Percentiles rank a stretch among this genome's conserved stretches.
phyloP scores from a whole-genome alignment of 30 jellyfish, hydroid and myxozoan species.

The Clytia hemisphaerica region DNA sequence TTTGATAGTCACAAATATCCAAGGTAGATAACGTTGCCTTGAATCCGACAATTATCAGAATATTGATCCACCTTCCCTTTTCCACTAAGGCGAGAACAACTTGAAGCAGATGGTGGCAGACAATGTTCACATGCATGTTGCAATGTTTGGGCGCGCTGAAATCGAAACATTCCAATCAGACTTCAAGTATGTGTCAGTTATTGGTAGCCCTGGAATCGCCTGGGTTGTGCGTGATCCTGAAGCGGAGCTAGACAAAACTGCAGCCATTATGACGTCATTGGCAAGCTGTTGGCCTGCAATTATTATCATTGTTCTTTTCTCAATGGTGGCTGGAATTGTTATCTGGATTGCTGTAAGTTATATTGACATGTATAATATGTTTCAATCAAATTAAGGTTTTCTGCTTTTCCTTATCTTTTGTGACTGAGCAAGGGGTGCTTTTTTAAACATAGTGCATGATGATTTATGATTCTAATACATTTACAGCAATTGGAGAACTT shows the following conservation, averaged over 20 bases:
- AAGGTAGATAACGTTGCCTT: no score
- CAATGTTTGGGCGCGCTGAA: constrained; percentile 36
- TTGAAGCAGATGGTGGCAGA: constrained; percentile 21
- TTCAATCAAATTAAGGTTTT: no score
- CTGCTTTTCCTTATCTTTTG: no score
- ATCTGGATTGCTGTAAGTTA: constrained; percentile 59
- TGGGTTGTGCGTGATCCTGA: constrained; percentile 28
- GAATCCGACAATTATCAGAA: no score
- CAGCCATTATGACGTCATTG: constrained; percentile 19
- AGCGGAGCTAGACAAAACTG: constrained; percentile 20
- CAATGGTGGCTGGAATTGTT: constrained; percentile 39
- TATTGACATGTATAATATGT: no score
- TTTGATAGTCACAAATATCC: neutral
- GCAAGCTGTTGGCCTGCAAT: constrained; percentile 61
- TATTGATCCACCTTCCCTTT: neutral
- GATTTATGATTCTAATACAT: no score
- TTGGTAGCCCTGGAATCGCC: constrained; percentile 54
- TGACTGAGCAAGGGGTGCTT: no score
- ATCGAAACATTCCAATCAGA: constrained; percentile 25
- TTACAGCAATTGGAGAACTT: no score
- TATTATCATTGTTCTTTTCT: constrained; percentile 35
- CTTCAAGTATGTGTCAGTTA: constrained; percentile 32
- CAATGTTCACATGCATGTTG: constrained; percentile 54
- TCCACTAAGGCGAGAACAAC: constrained; percentile 34
- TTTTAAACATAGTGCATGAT: no score